Evolutionary conservation across 1,140 invertebrate species (phyloP).

Genomic region (Drosophila ohnishii): DNA sequence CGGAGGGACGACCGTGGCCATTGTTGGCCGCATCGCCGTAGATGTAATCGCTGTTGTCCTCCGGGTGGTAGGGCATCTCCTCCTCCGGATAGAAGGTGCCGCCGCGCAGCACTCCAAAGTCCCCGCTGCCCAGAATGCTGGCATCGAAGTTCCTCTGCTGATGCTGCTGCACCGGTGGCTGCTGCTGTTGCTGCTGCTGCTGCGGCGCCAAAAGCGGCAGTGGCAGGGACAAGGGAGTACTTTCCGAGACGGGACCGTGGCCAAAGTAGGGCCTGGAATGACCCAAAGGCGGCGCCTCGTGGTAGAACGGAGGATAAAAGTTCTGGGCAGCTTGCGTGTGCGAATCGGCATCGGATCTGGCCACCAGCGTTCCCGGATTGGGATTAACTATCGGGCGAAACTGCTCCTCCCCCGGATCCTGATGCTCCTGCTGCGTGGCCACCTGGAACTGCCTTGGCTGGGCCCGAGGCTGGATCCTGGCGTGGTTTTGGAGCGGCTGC

Average conservation of each 20-base stretch:
- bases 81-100: constrained; percentile 90
- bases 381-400: constrained; percentile 67
- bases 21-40: constrained; percentile 85
- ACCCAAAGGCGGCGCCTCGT: constrained; percentile 78
- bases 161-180: constrained; percentile 27
- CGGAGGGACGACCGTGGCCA: constrained; percentile 86
- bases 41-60: constrained; percentile 84
- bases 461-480: constrained; percentile 20
- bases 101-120: constrained; percentile 93
- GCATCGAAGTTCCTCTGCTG: constrained; percentile 77
- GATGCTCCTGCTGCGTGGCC: constrained; percentile 33
- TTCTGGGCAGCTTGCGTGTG: constrained; percentile 80
- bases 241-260: constrained; percentile 39
- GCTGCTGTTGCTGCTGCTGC: constrained; percentile 30
- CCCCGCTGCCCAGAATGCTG: constrained; percentile 91
- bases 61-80: constrained; percentile 84
- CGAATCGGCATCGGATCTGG: constrained; percentile 67
- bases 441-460: constrained; percentile 46
- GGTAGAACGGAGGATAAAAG: constrained; percentile 80
- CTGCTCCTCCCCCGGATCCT: constrained; percentile 55
- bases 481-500: constrained; percentile 23
- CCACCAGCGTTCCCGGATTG: constrained; percentile 31
- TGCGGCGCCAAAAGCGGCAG: constrained; percentile 46
- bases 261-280: constrained; percentile 79
- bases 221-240: constrained; percentile 45